Percentiles rank a stretch among this genome's conserved stretches.
Evolutionary conservation across 1,140 invertebrate genomes (phyloP).

Genomic region (Coelopa frigida): DNA sequence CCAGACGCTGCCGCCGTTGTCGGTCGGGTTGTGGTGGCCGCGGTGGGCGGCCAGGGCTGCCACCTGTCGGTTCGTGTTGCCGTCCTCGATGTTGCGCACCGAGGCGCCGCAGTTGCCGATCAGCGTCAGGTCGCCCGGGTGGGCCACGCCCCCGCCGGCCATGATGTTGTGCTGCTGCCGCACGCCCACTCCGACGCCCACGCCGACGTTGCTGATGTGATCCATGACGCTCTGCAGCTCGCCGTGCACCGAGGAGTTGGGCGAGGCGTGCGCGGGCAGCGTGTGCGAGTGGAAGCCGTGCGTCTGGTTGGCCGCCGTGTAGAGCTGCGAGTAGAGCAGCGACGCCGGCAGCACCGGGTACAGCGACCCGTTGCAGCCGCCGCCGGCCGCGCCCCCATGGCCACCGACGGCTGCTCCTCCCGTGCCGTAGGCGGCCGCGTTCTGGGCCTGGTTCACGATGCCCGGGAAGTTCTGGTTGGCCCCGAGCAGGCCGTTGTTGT

Average conservation of each 20-base stretch:
- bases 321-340: constrained; percentile 74
- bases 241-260: constrained; percentile 53
- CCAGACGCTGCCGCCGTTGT: constrained; percentile 59
- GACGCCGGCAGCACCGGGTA: constrained; percentile 70
- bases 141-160: constrained; percentile 44
- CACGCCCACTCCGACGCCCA: constrained; percentile 29
- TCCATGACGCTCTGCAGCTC: constrained; percentile 64
- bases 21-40: constrained; percentile 57
- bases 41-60: constrained; percentile 51
- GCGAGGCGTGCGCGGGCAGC: constrained; percentile 54
- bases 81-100: constrained; percentile 53
- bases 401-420: constrained; percentile 29
- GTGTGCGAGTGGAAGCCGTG: constrained; percentile 65
- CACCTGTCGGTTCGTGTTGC: constrained; percentile 44
- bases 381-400: constrained; percentile 14
- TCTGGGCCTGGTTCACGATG: constrained; percentile 39
- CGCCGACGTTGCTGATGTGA: constrained; percentile 54
- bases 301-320: constrained; percentile 67
- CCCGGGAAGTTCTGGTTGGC: constrained; percentile 41
- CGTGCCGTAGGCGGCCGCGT: constrained; percentile 31
- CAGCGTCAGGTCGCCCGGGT: constrained; percentile 49
- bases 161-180: constrained; percentile 51
- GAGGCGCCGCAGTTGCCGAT: constrained; percentile 57
- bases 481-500: constrained; percentile 43
- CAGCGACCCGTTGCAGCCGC: constrained; percentile 56